Conservation (phyloP, 2,888 invertebrate genomes). For the Macaria liturata region DNA sequence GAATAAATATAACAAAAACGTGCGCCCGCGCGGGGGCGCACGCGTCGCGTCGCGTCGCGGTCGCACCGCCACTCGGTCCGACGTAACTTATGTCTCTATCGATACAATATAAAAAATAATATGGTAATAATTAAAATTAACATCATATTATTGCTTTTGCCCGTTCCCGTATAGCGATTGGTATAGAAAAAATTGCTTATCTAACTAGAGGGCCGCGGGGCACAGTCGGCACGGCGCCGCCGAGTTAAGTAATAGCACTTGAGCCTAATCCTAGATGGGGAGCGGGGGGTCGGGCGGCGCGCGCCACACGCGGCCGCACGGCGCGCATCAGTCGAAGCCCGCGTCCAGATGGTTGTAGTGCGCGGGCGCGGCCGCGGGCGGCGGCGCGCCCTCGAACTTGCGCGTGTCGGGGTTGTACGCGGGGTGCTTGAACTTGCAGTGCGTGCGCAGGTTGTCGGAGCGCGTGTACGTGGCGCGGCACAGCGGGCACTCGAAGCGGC, state of each 20-base stretch:
- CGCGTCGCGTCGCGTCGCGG: constrained; percentile 79
- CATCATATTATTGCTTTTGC: constrained; percentile 84
- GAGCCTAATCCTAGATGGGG: constrained; percentile 69
- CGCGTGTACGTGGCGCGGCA: constrained; percentile 96
- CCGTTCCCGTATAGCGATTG: constrained; percentile 84
- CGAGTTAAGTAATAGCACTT: constrained; percentile 82
- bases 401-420: constrained; percentile 93
- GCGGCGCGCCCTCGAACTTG: constrained; percentile 86
- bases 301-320: constrained; percentile 63
- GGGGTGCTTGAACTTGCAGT: constrained; percentile 96
- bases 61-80: constrained; percentile 79
- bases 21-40: constrained; percentile 64
- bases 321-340: constrained; percentile 40
- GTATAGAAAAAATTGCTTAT: constrained; percentile 81
- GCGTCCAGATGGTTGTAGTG: constrained; percentile 57
- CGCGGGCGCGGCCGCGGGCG: constrained; percentile 60
- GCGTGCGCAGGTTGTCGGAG: constrained; percentile 95
- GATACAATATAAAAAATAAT: constrained; percentile 82
- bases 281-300: constrained; percentile 62
- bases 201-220: constrained; percentile 71
- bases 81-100: constrained; percentile 74
- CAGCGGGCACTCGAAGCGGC: constrained; percentile 95
- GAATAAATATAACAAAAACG: constrained; percentile 82
- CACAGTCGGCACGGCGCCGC: constrained; percentile 61
- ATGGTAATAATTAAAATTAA: constrained; percentile 83